These are phyloP conservation scores for Ictalurus punctatus DNA, from an alignment of 2,113 vertebrate genomes.

Conservation along the genomic window DNA sequence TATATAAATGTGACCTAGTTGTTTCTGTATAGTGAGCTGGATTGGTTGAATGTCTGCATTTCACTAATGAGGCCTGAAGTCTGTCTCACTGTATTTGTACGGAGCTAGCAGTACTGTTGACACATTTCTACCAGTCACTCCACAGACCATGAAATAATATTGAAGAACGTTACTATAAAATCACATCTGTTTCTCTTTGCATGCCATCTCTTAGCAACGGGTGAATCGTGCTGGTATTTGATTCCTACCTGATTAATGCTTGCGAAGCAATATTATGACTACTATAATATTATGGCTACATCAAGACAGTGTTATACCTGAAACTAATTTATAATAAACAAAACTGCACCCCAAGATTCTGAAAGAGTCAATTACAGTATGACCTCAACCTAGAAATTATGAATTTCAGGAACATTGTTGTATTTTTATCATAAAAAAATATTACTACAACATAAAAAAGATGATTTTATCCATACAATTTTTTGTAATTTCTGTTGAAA, in stretches of 20 bases:
- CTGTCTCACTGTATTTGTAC: conserved; percentile 5
- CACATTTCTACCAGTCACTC: conserved; percentile 13
- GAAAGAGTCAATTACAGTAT: no score
- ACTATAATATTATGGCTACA: background rate
- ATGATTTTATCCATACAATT: background rate
- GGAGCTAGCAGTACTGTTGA: background rate
- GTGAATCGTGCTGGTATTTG: background rate
- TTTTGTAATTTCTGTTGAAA: background rate
- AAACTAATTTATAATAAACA: background rate
- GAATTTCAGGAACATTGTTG: background rate
- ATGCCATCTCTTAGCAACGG: background rate
- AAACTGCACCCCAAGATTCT: background rate
- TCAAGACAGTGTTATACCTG: background rate
- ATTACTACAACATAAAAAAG: background rate
- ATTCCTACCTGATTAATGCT: background rate
- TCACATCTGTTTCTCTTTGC: background rate
- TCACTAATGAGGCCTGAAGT: background rate
- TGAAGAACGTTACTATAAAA: conserved; percentile 19
- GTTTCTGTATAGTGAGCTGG: background rate
- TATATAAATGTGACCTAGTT: conserved; percentile 10
- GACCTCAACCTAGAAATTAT: background rate
- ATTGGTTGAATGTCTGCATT: conserved; percentile 1
- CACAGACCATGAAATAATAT: conserved; percentile 9
- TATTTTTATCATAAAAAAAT: background rate
- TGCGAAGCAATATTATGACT: background rate